Conservation (phyloP, 1,140 invertebrate genomes). For the Aphelenchoides fujianensis region DNA sequence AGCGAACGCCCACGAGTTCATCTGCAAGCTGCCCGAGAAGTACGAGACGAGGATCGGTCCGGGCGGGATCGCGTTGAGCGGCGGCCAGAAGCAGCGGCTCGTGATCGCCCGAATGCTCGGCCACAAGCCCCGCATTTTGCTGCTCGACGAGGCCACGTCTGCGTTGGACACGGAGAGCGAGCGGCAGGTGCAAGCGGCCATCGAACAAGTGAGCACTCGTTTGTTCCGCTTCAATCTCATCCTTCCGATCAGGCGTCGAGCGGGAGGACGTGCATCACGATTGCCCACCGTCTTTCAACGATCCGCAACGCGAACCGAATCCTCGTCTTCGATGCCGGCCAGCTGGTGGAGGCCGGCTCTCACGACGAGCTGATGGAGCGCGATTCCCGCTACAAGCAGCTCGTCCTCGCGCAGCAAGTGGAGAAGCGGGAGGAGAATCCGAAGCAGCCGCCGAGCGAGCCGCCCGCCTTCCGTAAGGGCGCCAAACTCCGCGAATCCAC, state of each 20-base stretch:
- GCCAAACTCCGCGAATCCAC: background rate
- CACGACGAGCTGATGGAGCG: slow-evolving; percentile 37
- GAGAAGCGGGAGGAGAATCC: slow-evolving; percentile 1
- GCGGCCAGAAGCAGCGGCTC: slow-evolving; percentile 64
- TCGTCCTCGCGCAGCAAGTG: slow-evolving; percentile 40
- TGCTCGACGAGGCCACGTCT: slow-evolving; percentile 66
- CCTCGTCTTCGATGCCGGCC: slow-evolving; percentile 63
- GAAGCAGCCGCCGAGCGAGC: background rate
- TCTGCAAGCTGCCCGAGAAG: slow-evolving; percentile 45
- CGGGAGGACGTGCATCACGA: slow-evolving; percentile 69
- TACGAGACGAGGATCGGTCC: slow-evolving; percentile 45
- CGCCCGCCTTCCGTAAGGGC: background rate
- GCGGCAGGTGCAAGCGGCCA: slow-evolving; percentile 34
- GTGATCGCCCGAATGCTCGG: slow-evolving; percentile 64
- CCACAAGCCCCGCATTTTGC: slow-evolving; percentile 64
- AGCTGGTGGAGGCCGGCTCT: slow-evolving; percentile 60
- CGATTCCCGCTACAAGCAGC: slow-evolving; percentile 32
- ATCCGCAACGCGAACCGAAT: slow-evolving; percentile 58
- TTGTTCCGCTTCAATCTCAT: background rate
- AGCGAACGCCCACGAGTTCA: slow-evolving; percentile 60
- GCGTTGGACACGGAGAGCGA: slow-evolving; percentile 60
- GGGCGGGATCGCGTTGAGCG: slow-evolving; percentile 59
- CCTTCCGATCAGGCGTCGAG: background rate
- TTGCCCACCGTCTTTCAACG: slow-evolving; percentile 44
- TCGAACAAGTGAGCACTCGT: slow-evolving; percentile 32